Base-by-base conservation (phyloP, 2,113 vertebrate genomes). In the Sinosuthora webbiana region DNA sequence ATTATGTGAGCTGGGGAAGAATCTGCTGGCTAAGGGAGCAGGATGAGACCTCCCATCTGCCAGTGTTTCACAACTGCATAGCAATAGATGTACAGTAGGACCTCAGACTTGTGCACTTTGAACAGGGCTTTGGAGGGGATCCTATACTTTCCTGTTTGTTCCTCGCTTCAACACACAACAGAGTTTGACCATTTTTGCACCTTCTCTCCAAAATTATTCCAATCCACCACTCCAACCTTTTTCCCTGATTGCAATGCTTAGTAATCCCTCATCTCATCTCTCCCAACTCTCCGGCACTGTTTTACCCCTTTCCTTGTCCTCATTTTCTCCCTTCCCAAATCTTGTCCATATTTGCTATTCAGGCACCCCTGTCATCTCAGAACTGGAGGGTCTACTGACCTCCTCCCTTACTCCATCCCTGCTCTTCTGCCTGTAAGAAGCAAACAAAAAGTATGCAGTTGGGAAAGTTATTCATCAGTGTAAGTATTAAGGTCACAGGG, bases 401-500 rank as follows among this genome's bases (percentile, higher is more conserved):
- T 47, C 28, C 22, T 60, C 17, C 24, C 24, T 45, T 31, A 56
- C 23, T 81, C 27, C 18, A 70, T 17, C 14, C 25, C 53, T n/a
- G 8, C 19, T 76, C 12, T 68, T 82, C 83, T 45, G 19, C 24
- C 62, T n/a, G 16, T 57, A 31, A 57, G 31, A 53, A 53, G 13
- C 55, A 94, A 91, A 75, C 28, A 73, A 68, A 62, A 45, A 78
- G 15, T 4, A 35, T 16, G 42, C 35, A 86, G 42, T 24, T 83
- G 42, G 41, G 44, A 83, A 90, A 81, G 44, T 52, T 90, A n/a
- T 68, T 95, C 15, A 22, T 35, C 52, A 70, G 19, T 9, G 4
- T 35, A 78, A 31, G 49, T 91, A 84, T 90, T 95, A 80, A 86
- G 92, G 86, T 89, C 88, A 92, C n/a, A 56, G 52, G 47, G 69